Evolutionary conservation across 64 coral and sea anemone species (phyloP).

Genomic region (Pachyseris speciosa): DNA sequence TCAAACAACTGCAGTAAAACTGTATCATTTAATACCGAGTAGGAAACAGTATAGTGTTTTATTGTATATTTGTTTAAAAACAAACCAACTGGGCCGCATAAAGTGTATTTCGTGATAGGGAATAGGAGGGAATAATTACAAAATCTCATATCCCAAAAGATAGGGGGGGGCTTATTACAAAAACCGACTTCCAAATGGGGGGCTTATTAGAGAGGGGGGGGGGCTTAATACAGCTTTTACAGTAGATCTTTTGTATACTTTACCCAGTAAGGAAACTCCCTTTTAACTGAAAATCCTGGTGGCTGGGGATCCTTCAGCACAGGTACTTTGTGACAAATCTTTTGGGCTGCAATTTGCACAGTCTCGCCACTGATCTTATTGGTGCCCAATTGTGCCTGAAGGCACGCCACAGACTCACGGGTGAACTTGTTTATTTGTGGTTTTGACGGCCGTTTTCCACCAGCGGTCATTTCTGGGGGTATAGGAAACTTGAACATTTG

Average conservation of each 20-base stretch:
- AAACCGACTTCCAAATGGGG: too few relatives aligned
- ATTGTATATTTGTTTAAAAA: too few relatives aligned
- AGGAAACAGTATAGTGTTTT: too few relatives aligned
- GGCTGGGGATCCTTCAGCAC: not conserved
- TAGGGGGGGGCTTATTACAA: too few relatives aligned
- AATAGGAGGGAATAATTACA: too few relatives aligned
- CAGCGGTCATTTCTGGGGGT: not conserved
- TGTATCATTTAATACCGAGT: too few relatives aligned
- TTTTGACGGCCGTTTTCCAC: not conserved
- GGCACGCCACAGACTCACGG: not conserved
- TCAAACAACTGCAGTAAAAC: too few relatives aligned
- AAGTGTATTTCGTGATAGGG: too few relatives aligned
- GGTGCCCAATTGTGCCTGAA: not conserved
- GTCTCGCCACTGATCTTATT: not conserved
- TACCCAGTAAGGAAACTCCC: not conserved
- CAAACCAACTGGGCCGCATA: too few relatives aligned
- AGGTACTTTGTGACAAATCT: not conserved
- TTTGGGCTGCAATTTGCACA: not conserved
- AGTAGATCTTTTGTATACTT: not conserved
- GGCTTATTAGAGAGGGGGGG: too few relatives aligned
- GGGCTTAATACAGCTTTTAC: too few relatives aligned
- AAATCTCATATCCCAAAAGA: too few relatives aligned
- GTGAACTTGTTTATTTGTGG: not conserved
- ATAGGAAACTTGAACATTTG: not conserved
- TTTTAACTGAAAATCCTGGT: not conserved